Percentiles rank a stretch among this genome's conserved stretches.
phyloP scores from a whole-genome alignment of 2,888 invertebrate genomes.

The Macrophya annulata region DNA sequence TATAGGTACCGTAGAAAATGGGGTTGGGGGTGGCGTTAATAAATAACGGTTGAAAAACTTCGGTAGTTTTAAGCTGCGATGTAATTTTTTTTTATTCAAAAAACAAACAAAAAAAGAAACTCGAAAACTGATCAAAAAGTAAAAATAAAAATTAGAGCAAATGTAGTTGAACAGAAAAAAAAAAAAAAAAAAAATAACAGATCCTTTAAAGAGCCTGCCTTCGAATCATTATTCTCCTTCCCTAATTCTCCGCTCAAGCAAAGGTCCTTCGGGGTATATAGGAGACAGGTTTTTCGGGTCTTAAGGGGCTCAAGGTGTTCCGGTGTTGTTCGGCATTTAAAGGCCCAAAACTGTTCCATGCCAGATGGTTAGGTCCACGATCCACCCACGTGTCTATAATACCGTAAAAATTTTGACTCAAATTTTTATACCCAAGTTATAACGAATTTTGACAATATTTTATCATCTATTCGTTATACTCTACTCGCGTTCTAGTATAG shows the following conservation, averaged over 20 bases:
- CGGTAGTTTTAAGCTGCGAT: neutral
- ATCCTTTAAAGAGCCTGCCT: conserved; percentile 4
- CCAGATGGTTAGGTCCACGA: conserved; percentile 15
- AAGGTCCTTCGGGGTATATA: neutral
- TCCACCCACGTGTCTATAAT: conserved; percentile 31
- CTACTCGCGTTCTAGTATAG: neutral
- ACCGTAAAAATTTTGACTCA: neutral
- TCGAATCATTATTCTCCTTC: neutral
- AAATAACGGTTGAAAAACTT: neutral
- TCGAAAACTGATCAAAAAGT: no score
- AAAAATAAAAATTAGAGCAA: neutral
- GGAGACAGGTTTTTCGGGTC: conserved; percentile 5
- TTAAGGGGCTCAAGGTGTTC: conserved; percentile 46
- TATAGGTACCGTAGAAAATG: no score
- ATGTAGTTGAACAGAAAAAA: neutral
- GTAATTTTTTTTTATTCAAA: neutral
- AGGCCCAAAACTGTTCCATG: neutral
- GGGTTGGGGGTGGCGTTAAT: no score
- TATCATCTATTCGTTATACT: neutral
- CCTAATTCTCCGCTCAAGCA: neutral
- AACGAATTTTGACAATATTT: neutral
- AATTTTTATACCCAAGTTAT: neutral
- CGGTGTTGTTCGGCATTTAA: conserved; percentile 16
- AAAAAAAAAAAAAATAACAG: neutral
- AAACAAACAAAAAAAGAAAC: neutral